Percentiles rank a stretch among this genome's conserved stretches.
Conservation (phyloP, 2,113 vertebrate species). For the Terrapene triunguis region DNA sequence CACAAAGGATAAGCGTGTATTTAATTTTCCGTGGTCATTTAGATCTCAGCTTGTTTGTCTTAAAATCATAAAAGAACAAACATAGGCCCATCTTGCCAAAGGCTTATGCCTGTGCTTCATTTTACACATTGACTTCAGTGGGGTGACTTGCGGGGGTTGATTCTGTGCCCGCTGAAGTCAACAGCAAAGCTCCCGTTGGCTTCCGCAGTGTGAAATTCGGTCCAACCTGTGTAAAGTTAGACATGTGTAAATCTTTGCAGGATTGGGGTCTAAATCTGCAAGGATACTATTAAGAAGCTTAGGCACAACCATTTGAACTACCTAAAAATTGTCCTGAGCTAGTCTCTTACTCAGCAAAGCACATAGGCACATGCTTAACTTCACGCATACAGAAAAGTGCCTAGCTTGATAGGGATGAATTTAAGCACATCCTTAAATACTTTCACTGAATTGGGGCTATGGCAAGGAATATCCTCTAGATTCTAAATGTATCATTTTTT, state of each 20-base stretch:
- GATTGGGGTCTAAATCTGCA: neutral
- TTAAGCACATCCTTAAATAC: neutral
- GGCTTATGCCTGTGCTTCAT: rapidly evolving
- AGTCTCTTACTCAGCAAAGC: neutral
- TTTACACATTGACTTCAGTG: neutral
- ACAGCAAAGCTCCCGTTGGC: neutral
- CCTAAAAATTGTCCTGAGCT: neutral
- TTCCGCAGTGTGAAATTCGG: neutral
- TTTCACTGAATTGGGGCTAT: neutral
- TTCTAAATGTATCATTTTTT: neutral
- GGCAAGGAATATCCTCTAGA: neutral
- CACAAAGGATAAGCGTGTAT: neutral
- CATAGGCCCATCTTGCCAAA: neutral
- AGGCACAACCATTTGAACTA: neutral
- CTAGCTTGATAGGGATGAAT: neutral
- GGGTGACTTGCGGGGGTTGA: neutral
- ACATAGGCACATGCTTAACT: neutral
- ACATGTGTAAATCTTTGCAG: neutral
- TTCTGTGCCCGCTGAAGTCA: neutral
- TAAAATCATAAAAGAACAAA: neutral
- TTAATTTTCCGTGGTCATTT: neutral
- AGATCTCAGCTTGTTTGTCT: neutral
- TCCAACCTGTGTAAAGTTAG: neutral
- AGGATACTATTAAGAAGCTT: neutral
- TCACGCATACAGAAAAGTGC: neutral